Evolutionary conservation across 2,888 invertebrate species (phyloP).

Genomic region (Acleris laterana): DNA sequence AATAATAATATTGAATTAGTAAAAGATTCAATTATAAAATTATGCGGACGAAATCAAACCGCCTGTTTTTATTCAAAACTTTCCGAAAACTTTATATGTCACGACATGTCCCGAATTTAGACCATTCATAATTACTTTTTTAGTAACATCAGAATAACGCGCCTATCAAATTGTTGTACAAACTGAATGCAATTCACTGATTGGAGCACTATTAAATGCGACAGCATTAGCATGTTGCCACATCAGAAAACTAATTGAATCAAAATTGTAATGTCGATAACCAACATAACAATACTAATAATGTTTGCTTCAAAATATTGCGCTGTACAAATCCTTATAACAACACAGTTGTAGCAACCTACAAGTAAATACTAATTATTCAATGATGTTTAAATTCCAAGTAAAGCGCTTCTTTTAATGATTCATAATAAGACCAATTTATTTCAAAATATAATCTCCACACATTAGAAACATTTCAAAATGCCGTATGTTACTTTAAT

Average conservation of each 20-base stretch:
- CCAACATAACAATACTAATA: no score
- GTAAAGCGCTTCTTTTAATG: no score
- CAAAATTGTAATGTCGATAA: no score
- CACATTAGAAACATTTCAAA: no score
- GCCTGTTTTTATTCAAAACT: slow-evolving; percentile 35
- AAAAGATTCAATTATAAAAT: slow-evolving; percentile 19
- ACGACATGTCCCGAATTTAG: not conserved
- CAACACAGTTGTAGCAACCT: no score
- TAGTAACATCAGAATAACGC: not conserved
- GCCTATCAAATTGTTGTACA: slow-evolving; percentile 20
- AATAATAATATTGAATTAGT: slow-evolving; percentile 1
- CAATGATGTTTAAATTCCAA: no score
- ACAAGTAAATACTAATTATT: no score
- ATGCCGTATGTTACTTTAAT: not conserved
- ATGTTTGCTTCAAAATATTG: no score
- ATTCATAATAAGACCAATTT: no score
- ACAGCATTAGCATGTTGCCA: slow-evolving; percentile 9
- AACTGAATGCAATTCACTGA: slow-evolving; percentile 1
- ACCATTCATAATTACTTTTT: slow-evolving; percentile 11
- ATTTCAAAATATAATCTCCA: no score
- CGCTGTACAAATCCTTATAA: no score
- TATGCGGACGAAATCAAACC: slow-evolving; percentile 26
- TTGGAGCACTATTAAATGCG: slow-evolving; percentile 7
- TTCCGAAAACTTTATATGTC: slow-evolving; percentile 22
- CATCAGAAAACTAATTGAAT: no score